Percentiles rank a stretch among this genome's conserved stretches.
These are phyloP conservation scores for Calyptomena viridis DNA, from an alignment of 2,113 vertebrate species.

Conservation along the genomic window DNA sequence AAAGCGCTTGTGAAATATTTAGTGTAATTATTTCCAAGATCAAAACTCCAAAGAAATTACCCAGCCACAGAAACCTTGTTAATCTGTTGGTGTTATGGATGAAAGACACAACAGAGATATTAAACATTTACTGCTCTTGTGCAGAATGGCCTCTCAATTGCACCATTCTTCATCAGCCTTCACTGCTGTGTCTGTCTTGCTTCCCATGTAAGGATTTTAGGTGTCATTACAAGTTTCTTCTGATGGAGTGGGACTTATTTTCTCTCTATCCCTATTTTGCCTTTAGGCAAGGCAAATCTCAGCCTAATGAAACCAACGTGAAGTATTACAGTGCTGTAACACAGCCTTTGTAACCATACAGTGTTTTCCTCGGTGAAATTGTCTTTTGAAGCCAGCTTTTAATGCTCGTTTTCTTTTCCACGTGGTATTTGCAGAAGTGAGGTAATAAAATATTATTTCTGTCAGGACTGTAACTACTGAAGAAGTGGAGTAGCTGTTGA, in stretches of 20 bases:
- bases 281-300: background rate
- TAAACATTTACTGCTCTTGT: conserved; percentile 39
- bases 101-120: background rate
- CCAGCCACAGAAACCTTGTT: conserved; percentile 2
- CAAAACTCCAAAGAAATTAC: conserved; percentile 33
- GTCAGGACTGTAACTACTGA: background rate
- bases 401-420: conserved; percentile 2
- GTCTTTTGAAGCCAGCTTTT: background rate
- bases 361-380: background rate
- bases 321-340: background rate
- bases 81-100: conserved; percentile 44
- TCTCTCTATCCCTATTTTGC: background rate
- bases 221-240: background rate
- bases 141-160: conserved; percentile 16
- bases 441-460: conserved; percentile 22
- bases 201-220: background rate
- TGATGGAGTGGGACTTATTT: background rate
- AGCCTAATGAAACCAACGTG: conserved; percentile 3
- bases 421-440: background rate
- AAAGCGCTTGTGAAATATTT: conserved; percentile 36
- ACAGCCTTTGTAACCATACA: background rate
- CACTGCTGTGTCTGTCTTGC: background rate
- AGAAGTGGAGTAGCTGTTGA: background rate
- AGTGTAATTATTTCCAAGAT: conserved; percentile 29
- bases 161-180: background rate